Percentiles rank a stretch among this genome's conserved stretches.
Evolutionary conservation across 92 coral and sea anemone species (phyloP).

Genomic region (Porites cylindrica): DNA sequence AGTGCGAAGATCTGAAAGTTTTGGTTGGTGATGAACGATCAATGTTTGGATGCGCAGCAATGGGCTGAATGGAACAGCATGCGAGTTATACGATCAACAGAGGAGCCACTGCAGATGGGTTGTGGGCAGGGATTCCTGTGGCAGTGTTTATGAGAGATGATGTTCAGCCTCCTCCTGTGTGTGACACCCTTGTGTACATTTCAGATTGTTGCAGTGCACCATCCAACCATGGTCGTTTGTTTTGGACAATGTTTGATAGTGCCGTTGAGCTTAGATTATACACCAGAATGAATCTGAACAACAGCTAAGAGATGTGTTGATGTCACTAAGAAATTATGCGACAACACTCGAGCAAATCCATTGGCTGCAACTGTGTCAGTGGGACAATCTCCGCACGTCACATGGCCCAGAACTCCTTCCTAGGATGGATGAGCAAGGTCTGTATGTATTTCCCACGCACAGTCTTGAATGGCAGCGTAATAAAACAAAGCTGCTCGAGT

Average conservation of each 20-base stretch:
- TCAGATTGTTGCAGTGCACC: constrained; percentile 53
- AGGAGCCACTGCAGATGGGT: constrained; percentile 27
- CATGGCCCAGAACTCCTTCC: too few species aligned
- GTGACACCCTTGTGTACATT: constrained; percentile 43
- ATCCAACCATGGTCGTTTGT: constrained; percentile 52
- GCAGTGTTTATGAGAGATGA: constrained; percentile 51
- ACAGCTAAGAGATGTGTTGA: constrained; percentile 41
- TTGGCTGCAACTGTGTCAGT: too few species aligned
- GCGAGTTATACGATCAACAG: constrained; percentile 1
- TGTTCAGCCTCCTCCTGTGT: constrained; percentile 56
- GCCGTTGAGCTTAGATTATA: constrained; percentile 44
- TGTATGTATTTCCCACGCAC: too few species aligned
- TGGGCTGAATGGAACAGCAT: constrained; percentile 64
- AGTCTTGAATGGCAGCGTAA: constrained; percentile 49
- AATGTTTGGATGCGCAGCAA: constrained; percentile 43
- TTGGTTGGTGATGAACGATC: constrained; percentile 22
- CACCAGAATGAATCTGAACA: constrained; percentile 50
- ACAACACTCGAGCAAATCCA: constrained; percentile 7
- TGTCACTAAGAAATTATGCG: too few species aligned
- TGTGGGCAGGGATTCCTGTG: constrained; percentile 51
- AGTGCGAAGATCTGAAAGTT: too few species aligned
- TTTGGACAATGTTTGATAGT: constrained; percentile 44
- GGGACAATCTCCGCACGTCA: too few species aligned
- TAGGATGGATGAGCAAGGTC: too few species aligned
- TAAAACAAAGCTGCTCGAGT: constrained; percentile 30